Evolutionary conservation across 2,888 invertebrate genomes (phyloP).

Genomic region (Aricia artaxerxes): DNA sequence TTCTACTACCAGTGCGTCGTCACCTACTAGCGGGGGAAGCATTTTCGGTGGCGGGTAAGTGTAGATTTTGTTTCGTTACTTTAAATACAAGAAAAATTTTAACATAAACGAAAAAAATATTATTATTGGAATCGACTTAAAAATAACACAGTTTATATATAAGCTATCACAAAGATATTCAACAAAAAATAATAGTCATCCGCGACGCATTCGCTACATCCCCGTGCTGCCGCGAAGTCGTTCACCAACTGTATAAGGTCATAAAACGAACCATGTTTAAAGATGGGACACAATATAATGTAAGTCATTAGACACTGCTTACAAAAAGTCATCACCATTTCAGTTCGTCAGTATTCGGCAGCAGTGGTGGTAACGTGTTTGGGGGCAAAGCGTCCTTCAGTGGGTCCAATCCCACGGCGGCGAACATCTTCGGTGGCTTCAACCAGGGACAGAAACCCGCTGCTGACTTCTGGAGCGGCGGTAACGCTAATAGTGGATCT

Average conservation of each 20-base stretch:
- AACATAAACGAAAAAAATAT: too few relatives aligned
- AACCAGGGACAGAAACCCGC: conserved; percentile 60
- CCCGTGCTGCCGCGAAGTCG: too few relatives aligned
- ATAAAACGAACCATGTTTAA: too few relatives aligned
- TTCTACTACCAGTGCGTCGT: conserved; percentile 63
- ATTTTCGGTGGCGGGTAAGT: conserved; percentile 67
- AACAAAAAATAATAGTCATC: too few relatives aligned
- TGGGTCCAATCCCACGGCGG: conserved; percentile 56
- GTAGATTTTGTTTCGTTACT: background rate
- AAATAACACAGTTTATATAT: background rate
- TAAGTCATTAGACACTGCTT: background rate
- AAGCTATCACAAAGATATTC: too few relatives aligned
- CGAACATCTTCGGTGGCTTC: conserved; percentile 64
- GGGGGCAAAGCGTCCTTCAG: conserved; percentile 64
- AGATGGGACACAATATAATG: too few relatives aligned
- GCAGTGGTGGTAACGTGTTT: conserved; percentile 59
- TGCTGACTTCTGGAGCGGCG: conserved; percentile 60
- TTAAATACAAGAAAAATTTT: background rate
- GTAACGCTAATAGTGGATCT: conserved; percentile 50
- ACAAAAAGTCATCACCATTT: conserved; percentile 1
- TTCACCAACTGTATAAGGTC: too few relatives aligned
- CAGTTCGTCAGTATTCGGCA: conserved; percentile 62
- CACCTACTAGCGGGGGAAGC: conserved; percentile 57
- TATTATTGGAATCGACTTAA: background rate
- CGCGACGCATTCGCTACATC: too few relatives aligned